Base-by-base conservation (phyloP, 2,797 vertebrate species). In the Discoglossus pictus region DNA sequence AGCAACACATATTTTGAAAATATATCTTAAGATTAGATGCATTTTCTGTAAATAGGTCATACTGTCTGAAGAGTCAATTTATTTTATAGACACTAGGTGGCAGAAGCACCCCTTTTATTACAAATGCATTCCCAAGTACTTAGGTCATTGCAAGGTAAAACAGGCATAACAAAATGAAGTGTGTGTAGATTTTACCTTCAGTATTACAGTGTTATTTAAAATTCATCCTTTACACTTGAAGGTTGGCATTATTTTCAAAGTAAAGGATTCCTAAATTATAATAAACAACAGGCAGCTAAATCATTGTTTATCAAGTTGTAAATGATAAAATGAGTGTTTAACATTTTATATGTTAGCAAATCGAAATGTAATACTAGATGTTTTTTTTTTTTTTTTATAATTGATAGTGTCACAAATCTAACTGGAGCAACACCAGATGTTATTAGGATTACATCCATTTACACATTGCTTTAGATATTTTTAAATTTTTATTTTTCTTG, bases 131-230 rank as follows among this genome's bases (percentile, higher is more conserved):
- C 11, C 23, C 43, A 27, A 55, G 34, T 46, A 69, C 61, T 69
- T 69, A 69, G 66, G 66, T 69, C 58, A 69, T 34, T 52, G 56
- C 62, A 54, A 69, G 50, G 66, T 69, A 69, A 69, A 62, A 69
- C 62, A 69, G 31, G n/a, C 46, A 40, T 55, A 23, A 55, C 55
- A 69, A 68, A 61, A 61, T 62, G 61, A 68, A 69, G 58, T 69
- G 50, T 51, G 47, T 47, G 42, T 36, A 25, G 59, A 27, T 18
- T 52, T 53, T 59, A 21, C 47, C 31, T 68, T 68, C 50, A 69
- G 62, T 50, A 69, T 69, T 61, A 53, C 40, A 54, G 47, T 69
- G 59, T 50, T 55, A 55, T 69, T 61, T 69, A 69, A 69, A 54
- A 55, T 61, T 42, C 55, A 47, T 69, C 50, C 42, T 61, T 68